Percentiles rank a stretch among this genome's conserved stretches.
These are phyloP conservation scores for Drosophila busckii DNA, from an alignment of 1,140 invertebrate species.

Conservation along the genomic window DNA sequence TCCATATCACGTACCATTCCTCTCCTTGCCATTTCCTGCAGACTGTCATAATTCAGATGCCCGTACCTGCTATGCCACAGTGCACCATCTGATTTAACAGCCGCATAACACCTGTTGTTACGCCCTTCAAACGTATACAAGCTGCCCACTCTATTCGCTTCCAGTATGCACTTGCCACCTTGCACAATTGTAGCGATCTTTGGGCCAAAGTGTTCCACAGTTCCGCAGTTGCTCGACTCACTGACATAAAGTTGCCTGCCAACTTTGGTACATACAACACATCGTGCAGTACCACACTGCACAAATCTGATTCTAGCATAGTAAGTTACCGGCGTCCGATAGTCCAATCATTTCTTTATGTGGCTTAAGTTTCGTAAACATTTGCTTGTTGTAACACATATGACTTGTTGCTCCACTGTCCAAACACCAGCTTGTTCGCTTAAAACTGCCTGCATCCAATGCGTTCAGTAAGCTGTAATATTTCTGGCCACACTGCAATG, in stretches of 20 bases:
- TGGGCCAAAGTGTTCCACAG: too few relatives aligned
- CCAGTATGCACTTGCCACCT: too few relatives aligned
- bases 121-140: too few relatives aligned
- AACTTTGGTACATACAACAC: constrained; percentile 4
- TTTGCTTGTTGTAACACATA: neutral
- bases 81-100: too few relatives aligned
- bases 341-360: constrained; percentile 1
- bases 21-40: neutral
- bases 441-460: neutral
- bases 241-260: constrained; percentile 3
- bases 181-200: too few relatives aligned
- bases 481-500: neutral
- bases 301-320: constrained; percentile 1
- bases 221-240: neutral
- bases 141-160: too few relatives aligned
- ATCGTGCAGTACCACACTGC: neutral
- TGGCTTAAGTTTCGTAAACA: neutral
- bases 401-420: neutral
- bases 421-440: neutral
- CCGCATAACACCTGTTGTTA: too few relatives aligned
- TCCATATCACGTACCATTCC: neutral
- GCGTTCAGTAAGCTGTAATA: constrained; percentile 5
- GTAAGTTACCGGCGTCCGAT: neutral
- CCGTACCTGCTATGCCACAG: neutral
- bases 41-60: neutral